phyloP scores from a whole-genome alignment of 2,888 invertebrate genomes.

The Parnassius smintheus region DNA sequence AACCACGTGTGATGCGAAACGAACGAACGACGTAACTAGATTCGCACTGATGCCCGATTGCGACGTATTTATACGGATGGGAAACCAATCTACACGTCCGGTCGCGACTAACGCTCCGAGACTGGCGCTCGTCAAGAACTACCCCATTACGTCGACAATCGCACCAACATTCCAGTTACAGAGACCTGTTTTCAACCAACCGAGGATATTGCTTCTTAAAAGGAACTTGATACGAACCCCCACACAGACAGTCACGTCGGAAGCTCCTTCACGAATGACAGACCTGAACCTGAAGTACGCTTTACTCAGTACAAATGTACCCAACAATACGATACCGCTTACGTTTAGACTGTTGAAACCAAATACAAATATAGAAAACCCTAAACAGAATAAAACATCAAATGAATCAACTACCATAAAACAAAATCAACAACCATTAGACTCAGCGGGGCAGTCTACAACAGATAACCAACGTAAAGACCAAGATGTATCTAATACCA shows the following conservation, averaged over 20 bases:
- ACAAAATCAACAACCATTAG: background rate
- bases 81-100: background rate
- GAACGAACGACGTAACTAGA: background rate
- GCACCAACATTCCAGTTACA: background rate
- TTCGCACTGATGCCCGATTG: background rate
- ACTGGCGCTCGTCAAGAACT: background rate
- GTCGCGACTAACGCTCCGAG: no score
- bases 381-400: background rate
- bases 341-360: conserved; percentile 7
- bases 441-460: background rate
- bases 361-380: background rate
- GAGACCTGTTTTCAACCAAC: background rate
- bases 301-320: background rate
- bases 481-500: background rate
- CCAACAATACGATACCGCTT: background rate
- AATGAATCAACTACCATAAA: background rate
- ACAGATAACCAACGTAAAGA: background rate
- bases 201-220: conserved; percentile 1
- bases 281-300: background rate
- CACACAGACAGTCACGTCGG: background rate
- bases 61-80: background rate
- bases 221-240: conserved; percentile 1
- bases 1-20: background rate
- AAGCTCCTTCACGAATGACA: background rate
- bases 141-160: background rate